Base-by-base conservation (phyloP, 2,113 vertebrate species). In the Thamnophis sirtalis region DNA sequence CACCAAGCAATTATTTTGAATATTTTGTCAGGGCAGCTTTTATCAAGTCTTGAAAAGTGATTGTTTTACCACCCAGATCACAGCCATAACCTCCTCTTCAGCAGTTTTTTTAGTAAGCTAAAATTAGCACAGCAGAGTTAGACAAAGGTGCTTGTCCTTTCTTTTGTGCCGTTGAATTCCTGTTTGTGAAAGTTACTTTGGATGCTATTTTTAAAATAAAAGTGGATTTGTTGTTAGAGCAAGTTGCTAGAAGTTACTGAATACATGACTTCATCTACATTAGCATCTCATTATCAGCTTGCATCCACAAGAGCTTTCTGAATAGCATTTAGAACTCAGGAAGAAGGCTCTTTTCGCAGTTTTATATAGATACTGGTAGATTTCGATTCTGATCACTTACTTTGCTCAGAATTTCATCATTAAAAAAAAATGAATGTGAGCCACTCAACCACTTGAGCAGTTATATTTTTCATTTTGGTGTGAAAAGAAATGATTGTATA, bases 131-230 rank as follows among this genome's bases (percentile, higher is more conserved):
- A 19, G 4, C 93, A 51, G 63, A 88, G 10, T 93, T 88, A 88
- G 86, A 56, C 85, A 90, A 88, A 48, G 89, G 8, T 7, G 22
- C 21, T 13, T 88, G 21, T 80, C 54, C 91, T 92, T 89, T 63
- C 87, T 89, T 92, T 26, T 1, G 19, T 88, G 63, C 19, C 28
- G 1, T 43, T 4, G 3, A 68, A 92, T 92, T 4, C 54, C 80
- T 0, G 33, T 48, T n/a, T 90, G 0, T 56, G 26, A 2, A 92
- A 87, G 1, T 68, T 49, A 86, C 19, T 93, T 93, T 92, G 88
- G 50, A 26, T 91, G 48, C 5, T 58, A 9, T 90, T 93, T 94
- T 94, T 84, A 53, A 93, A 93, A 26, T 10, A 17, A 73, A 54
- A 92, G 53, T 43, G 28, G 10, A 85, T 4, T 28, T n/a, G 5